Evolutionary conservation across 2,888 invertebrate genomes (phyloP), one percentile per base, ranked within the genome.

Genomic region (Orchesella flavescens): DNA sequence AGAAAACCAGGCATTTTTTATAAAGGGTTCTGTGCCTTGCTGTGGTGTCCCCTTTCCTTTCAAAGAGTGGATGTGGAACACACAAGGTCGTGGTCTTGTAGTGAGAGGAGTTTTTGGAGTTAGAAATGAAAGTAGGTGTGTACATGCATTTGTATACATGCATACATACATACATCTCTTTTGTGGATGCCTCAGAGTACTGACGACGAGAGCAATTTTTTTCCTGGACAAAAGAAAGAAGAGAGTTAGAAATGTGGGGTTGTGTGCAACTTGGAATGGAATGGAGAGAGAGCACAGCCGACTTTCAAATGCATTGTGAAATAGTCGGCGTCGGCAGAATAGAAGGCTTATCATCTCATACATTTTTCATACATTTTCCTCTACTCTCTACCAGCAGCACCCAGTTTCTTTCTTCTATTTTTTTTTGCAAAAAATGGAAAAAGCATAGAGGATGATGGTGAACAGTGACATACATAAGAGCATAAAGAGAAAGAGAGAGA

Each of bases 81-180:
- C 77, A 77, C 77, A 77, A 77, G 77, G 77, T 77, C 77, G 77
- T 77, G 77, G 77, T 77, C 69, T 66, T 65, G 57, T 57, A 9
- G 49, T 49, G n/a, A 49, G n/a, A 49, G 49, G 57, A 12, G n/a
- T 57, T 12, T 57, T 59, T 59, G 2, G 34, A n/a, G 59, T 13
- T 59, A 19, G 59, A 3, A 59, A 19, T 21, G 59, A 21, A 59
- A 59, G 59, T 21, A 59, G 19, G 21, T 3, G 2, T 49, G 49
- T 49, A n/a, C n/a, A n/a, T 49, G 49, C 44, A 44, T 44, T 44
- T 44, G 9, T 44, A 12, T 44, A 44, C 44, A n/a, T 44, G 44
- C 44, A 44, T 44, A 44, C 44, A 44, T 12, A 44, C 44, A 44
- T 12, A 44, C 44, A 44, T 12, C 44, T n/a, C n/a, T n/a, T 34